Evolutionary conservation across 2,113 vertebrate genomes (phyloP), one percentile per base, ranked within the genome.

Genomic region (Ophiodon elongatus): DNA sequence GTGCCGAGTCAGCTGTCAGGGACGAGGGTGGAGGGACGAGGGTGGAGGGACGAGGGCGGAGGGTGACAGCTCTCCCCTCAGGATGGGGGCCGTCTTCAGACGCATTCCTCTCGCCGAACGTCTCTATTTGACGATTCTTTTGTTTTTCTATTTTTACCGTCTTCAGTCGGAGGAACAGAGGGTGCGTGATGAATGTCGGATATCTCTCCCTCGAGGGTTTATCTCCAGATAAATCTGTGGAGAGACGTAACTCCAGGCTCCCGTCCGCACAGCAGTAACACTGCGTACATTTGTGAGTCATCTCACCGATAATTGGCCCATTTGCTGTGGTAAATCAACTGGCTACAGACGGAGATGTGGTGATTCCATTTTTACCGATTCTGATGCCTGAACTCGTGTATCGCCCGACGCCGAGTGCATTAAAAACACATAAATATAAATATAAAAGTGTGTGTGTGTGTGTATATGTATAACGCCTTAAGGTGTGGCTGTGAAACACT

Each of bases 141-240:
- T 25, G 29, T 52, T 79, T 82, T 76, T 87, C 84, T 91, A 87
- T 90, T 90, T 90, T 88, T 86, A 76, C 31, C 54, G 8, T 43
- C 63, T 71, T 80, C 52, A 64, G 70, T 33, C 62, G 35, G 37
- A 71, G 67, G 76, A 64, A 64, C 37, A 3, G 2, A 27, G 17
- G 29, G 47, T 72, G 41, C 41, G 74, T 50, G 39, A 27, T 67
- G 14, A 82, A 79, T 79, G 74, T 78, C 71, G 62, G 6, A 85
- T 39, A 6, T 8, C 27, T 78, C 60, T 86, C 68, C 73, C 79
- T 70, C 0, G 45, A 78, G 73, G 37, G 60, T 35, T 23, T 1
- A 27, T 88, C 60, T 85, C 11, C 0, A 14, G 23, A 85, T n/a
- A n/a, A n/a, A n/a, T 82, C 68, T 79, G 39, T 67, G 39, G 73